phyloP scores from a whole-genome alignment of 2,888 invertebrate genomes.

The Ormyrus nitidulus region DNA sequence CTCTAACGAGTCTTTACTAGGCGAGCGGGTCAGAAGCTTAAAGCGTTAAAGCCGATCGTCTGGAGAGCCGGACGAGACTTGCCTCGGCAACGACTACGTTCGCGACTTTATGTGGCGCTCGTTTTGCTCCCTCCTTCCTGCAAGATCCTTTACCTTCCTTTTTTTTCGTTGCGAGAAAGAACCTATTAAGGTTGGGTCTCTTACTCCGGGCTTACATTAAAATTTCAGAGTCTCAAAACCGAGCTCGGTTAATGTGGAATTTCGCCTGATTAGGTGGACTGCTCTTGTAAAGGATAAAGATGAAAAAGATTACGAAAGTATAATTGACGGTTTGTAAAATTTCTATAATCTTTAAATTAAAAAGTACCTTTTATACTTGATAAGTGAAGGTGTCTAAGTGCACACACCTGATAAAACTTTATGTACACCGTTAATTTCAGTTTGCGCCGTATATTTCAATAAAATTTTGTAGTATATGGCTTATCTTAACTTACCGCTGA shows the following conservation, averaged over 20 bases:
- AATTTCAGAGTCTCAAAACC: constrained; percentile 2
- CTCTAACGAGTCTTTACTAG: constrained; percentile 22
- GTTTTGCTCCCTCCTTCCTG: background rate
- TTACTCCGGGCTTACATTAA: constrained; percentile 9
- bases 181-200: constrained; percentile 8
- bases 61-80: constrained; percentile 5
- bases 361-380: too few relatives aligned
- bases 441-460: too few relatives aligned
- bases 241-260: background rate
- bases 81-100: constrained; percentile 3
- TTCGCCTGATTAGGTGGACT: background rate
- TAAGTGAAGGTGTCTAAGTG: too few relatives aligned
- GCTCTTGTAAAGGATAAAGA: too few relatives aligned
- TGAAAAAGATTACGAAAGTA: too few relatives aligned
- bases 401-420: too few relatives aligned
- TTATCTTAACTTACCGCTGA: background rate
- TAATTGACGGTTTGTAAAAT: too few relatives aligned
- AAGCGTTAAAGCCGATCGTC: constrained; percentile 34
- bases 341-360: too few relatives aligned
- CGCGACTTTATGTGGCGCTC: background rate
- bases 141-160: background rate
- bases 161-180: background rate
- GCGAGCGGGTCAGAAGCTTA: constrained; percentile 5
- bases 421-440: too few relatives aligned
- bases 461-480: too few relatives aligned